Base-by-base conservation (phyloP, 1,140 invertebrate genomes). In the Nasonia vitripennis region DNA sequence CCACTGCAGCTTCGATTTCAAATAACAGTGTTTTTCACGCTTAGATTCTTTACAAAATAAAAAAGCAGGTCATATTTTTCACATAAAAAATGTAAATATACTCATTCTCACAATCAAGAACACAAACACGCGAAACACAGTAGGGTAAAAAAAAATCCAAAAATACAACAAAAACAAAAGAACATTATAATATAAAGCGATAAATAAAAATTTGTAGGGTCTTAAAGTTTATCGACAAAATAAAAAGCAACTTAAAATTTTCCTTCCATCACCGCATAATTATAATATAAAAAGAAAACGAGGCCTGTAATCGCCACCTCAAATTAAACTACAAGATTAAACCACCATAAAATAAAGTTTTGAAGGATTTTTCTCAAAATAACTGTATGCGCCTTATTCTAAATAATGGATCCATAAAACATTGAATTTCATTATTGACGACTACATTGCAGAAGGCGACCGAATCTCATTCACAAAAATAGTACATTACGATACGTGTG, bases 301-400 rank as follows among this genome's bases (percentile, higher is more conserved):
- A 55, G 51, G 20, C 20, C 7, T 62, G 55, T 5, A n/a, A n/a
- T n/a, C 0, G 55, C 55, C 55, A 62, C 55, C 55, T 62, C 51
- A 73, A 73, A 1, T 27, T 27, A 71, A 67, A 41, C 37, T 67
- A 17, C 5, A 11, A 27, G n/a, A 27, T 4, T 67, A 77, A 75
- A 82, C 2, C 2, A 37, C n/a, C 20, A 55, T 31, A 48, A 75
- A 67, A 62, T 51, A 73, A 75, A 75, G 62, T 83, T 83, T 75
- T 55, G 31, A 83, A 75, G 23, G n/a, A 75, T 83, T 77, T 83
- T 75, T 83, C 51, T 75, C 20, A 23, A 41, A 83, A 11, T 34
- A 78, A 78, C 1, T 74, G 73, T 74, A 71, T n/a, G 27, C 68
- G 34, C 23, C 31, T 71, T 31, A 27, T 31, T 12, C 10, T 31